Conservation (phyloP, 2,888 invertebrate genomes). For the Mallateleia sp. region DNA sequence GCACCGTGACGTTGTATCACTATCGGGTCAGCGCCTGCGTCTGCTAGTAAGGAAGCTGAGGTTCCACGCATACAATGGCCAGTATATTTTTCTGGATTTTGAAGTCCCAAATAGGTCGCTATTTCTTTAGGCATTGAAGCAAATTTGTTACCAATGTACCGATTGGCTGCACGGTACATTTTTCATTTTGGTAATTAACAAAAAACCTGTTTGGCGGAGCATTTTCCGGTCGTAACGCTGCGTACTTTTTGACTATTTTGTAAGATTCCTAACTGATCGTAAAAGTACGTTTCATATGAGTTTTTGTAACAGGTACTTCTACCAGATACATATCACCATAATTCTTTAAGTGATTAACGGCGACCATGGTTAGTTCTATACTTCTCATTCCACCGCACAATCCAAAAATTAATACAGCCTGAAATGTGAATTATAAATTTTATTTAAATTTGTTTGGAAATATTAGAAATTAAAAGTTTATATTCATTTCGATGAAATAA, state of each 20-base stretch:
- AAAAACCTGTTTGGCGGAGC: constrained; percentile 44
- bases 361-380: constrained; percentile 36
- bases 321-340: constrained; percentile 33
- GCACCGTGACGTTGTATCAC: constrained; percentile 49
- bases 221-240: constrained; percentile 25
- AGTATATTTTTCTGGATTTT: constrained; percentile 70
- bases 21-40: constrained; percentile 62
- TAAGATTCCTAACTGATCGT: constrained; percentile 25
- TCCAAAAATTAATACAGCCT: too few relatives aligned
- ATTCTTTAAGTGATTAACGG: constrained; percentile 21
- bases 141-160: constrained; percentile 75
- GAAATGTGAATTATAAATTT: too few relatives aligned
- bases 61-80: constrained; percentile 70
- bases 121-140: constrained; percentile 72
- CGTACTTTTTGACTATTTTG: constrained; percentile 28
- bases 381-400: constrained; percentile 36
- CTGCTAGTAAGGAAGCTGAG: constrained; percentile 65
- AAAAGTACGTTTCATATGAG: constrained; percentile 30
- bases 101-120: constrained; percentile 70
- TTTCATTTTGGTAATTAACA: constrained; percentile 48
- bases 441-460: too few relatives aligned
- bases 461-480: too few relatives aligned
- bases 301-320: constrained; percentile 38
- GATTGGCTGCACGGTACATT: constrained; percentile 47
- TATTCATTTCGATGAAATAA: too few relatives aligned